phyloP scores from a whole-genome alignment of 1,140 invertebrate species.

The Diplogasteroides magnus region DNA sequence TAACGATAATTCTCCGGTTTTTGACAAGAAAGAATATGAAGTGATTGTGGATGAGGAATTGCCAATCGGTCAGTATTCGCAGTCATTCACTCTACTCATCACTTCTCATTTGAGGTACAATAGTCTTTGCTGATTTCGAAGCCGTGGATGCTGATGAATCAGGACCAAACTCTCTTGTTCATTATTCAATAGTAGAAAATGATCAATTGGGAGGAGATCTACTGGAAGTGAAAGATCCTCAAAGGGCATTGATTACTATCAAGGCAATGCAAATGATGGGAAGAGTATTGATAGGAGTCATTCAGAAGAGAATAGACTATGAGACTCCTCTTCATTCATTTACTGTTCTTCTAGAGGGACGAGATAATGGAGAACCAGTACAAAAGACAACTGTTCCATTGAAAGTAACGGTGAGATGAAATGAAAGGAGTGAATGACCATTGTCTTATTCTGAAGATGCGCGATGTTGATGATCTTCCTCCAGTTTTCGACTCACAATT shows the following conservation, averaged over 20 bases:
- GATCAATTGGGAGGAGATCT: not conserved
- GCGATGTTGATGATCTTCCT: not conserved
- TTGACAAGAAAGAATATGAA: constrained; percentile 28
- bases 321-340: not conserved
- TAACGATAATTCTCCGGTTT: constrained; percentile 27
- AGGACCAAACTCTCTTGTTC: not conserved
- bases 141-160: not conserved
- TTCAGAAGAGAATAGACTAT: not conserved
- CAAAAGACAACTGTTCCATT: not conserved
- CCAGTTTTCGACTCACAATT: not conserved
- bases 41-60: constrained; percentile 20
- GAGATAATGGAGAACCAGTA: not conserved
- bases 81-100: no score
- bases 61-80: not conserved
- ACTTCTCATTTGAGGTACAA: not conserved
- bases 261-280: no score
- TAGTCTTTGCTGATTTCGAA: not conserved
- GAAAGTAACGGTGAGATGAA: not conserved
- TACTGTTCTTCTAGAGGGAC: not conserved
- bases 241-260: no score
- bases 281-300: no score
- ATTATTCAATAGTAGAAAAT: not conserved
- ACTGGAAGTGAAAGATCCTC: not conserved
- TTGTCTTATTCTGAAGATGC: not conserved
- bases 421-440: not conserved